Evolutionary conservation across 2,797 vertebrate genomes (phyloP).

Genomic region (Masticophis lateralis): DNA sequence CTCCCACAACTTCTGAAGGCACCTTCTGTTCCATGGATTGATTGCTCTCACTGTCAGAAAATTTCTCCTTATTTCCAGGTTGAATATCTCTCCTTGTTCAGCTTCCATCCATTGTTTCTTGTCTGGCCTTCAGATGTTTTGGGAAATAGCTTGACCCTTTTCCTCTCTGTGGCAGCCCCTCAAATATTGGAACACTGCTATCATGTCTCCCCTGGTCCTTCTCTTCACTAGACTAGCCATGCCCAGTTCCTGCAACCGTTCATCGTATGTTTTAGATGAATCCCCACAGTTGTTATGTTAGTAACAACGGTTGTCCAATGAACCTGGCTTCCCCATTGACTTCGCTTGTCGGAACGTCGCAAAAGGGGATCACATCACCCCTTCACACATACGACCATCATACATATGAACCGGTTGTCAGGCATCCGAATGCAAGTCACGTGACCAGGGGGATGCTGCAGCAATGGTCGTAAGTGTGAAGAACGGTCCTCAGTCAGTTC

Average conservation of each 20-base stretch:
- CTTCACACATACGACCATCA: rapidly evolving
- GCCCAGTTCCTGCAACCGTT: background rate
- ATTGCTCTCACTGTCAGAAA: too few species aligned
- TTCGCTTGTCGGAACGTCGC: background rate
- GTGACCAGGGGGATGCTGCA: background rate
- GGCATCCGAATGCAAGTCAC: background rate
- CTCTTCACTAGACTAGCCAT: too few species aligned
- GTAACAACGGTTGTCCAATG: background rate
- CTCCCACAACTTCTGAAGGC: too few species aligned
- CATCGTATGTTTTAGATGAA: background rate
- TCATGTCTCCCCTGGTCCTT: too few species aligned
- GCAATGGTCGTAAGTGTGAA: background rate
- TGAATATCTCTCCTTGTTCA: too few species aligned
- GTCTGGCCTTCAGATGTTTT: too few species aligned
- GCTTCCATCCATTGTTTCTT: too few species aligned
- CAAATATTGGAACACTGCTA: too few species aligned
- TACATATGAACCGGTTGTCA: background rate
- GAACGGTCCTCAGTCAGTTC: background rate
- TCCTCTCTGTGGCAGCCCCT: too few species aligned
- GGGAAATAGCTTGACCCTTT: too few species aligned
- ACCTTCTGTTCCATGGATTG: too few species aligned
- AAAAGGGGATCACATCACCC: background rate
- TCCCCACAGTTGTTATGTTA: background rate
- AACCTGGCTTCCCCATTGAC: background rate
- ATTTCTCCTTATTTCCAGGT: too few species aligned